Base-by-base conservation (phyloP, 2,797 vertebrate genomes). In the Mus caroli region DNA sequence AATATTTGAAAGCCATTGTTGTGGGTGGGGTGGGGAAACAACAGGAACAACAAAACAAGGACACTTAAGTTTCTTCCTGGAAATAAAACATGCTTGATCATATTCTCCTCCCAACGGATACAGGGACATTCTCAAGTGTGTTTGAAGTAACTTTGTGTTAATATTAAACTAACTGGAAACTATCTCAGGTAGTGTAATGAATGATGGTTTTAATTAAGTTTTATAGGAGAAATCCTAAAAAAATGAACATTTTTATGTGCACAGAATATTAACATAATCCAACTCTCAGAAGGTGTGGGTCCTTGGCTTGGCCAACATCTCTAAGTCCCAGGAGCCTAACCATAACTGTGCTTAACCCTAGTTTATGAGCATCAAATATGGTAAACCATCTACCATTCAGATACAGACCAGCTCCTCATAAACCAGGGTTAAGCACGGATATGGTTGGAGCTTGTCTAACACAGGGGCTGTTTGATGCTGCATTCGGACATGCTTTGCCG, bases 121-220 rank as follows among this genome's bases (percentile, higher is more conserved):
- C 85, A 50, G 76, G 92, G 69, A 80, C 75, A 60, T 94, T 85
- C 64, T 92, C 43, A 87, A 77, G 58, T 88, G 80, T 76, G 6
- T 43, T 46, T 17, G 62, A 95, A 90, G n/a, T 62, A 91, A 10
- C 28, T 31, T 4, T 20, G 83, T 77, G 26, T 54, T 60, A 82
- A 34, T 34, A 76, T 43, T 43, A 58, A 96, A n/a, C 24, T 83
- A 80, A 92, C 20, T 73, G 46, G 75, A 62, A 93, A 93, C 86
- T 82, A 90, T 95, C 94, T 90, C 37, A 71, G 80, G 28, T 40
- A 46, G 31, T 78, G 10, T 56, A 71, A 67, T 75, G 40, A 96
- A 78, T 83, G 80, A 40, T 94, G n/a, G 37, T 79, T 95, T 94
- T 60, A 96, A 82, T 37, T 24, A 90, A 85, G 40, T 92, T 71